A percentile compares a stretch with the other conserved stretches of the same genome.
These are phyloP conservation scores for Neotoxoptera formosana DNA, from an alignment of 1,140 invertebrate genomes.

Conservation along the genomic window DNA sequence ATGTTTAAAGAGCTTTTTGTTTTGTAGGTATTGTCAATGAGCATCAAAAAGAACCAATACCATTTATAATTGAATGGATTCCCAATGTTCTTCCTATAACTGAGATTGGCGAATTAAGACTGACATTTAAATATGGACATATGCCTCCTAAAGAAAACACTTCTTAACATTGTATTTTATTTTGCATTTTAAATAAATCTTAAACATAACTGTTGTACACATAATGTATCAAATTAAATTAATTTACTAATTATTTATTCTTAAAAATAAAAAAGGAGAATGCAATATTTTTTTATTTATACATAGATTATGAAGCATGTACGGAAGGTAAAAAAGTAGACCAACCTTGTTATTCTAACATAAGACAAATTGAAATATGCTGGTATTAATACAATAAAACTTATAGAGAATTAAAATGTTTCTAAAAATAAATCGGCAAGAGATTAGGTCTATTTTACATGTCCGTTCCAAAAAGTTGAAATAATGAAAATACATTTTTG, in stretches of 20 bases:
- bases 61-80: slow-evolving; percentile 80
- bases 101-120: slow-evolving; percentile 73
- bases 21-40: slow-evolving; percentile 66
- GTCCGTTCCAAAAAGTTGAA: not conserved
- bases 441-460: too few species aligned
- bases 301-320: too few species aligned
- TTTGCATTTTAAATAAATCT: not conserved
- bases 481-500: not conserved
- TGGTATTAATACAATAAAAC: too few species aligned
- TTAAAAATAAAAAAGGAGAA: too few species aligned
- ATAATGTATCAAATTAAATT: not conserved
- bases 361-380: too few species aligned
- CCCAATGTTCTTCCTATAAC: slow-evolving; percentile 76
- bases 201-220: not conserved
- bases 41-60: slow-evolving; percentile 72
- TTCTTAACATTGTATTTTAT: not conserved
- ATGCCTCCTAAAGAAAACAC: slow-evolving; percentile 60
- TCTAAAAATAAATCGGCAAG: too few species aligned
- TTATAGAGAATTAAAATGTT: too few species aligned
- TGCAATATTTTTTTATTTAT: too few species aligned
- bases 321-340: too few species aligned
- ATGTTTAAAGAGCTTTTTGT: slow-evolving; percentile 59
- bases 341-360: too few species aligned
- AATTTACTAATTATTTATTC: not conserved
- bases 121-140: slow-evolving; percentile 75